Percentiles rank a stretch among this genome's conserved stretches.
phyloP scores from a whole-genome alignment of 2,888 invertebrate genomes.

The Cantharis nigra region DNA sequence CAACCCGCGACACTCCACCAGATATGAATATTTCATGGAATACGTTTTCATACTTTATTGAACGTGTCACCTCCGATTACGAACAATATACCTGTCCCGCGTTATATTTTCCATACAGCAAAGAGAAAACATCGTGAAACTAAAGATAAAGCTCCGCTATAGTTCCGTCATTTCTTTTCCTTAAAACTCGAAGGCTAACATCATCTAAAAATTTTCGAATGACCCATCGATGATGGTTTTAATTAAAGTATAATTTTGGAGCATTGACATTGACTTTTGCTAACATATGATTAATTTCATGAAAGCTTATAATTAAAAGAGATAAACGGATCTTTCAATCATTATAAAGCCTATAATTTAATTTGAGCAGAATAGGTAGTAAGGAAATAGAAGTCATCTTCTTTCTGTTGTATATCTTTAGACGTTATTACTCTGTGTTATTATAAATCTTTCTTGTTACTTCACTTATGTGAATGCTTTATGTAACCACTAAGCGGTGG shows the following conservation, averaged over 20 bases:
- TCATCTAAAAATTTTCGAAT: not conserved
- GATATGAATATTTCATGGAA: conserved; percentile 60
- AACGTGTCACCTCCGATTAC: conserved; percentile 59
- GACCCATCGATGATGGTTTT: conserved; percentile 11
- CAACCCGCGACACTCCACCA: conserved; percentile 47
- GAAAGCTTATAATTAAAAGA: conserved; percentile 24
- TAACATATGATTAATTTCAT: conserved; percentile 19
- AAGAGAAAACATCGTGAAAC: conserved; percentile 26
- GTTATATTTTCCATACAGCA: conserved; percentile 29
- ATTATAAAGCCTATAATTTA: conserved; percentile 25
- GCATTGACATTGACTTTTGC: conserved; percentile 13
- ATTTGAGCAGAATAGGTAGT: conserved; percentile 17
- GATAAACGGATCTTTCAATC: conserved; percentile 26
- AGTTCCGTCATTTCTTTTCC: not conserved
- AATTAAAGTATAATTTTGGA: not conserved
- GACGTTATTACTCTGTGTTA: conserved; percentile 22
- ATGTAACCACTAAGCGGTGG: conserved; percentile 7
- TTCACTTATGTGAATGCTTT: conserved; percentile 10
- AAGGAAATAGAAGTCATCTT: conserved; percentile 24
- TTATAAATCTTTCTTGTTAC: conserved; percentile 13
- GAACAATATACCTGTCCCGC: conserved; percentile 56
- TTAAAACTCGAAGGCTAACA: conserved; percentile 8
- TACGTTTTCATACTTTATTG: conserved; percentile 60
- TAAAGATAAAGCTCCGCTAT: conserved; percentile 25
- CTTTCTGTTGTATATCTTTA: conserved; percentile 15